Conservation (phyloP, 2,888 invertebrate species). For the Choristoneura rosaceana region DNA sequence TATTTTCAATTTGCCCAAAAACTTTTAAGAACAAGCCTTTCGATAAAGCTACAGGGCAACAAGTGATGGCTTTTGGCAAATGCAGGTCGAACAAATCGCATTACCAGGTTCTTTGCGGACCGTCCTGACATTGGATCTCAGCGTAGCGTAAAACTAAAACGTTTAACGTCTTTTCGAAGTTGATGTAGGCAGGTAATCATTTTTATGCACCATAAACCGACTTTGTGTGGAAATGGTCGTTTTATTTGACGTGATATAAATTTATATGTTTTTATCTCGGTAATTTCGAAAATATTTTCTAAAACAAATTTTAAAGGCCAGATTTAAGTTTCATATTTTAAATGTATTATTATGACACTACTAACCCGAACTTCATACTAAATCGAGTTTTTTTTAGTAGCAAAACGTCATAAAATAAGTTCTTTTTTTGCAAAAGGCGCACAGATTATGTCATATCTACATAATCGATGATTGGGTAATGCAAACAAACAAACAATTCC, state of each 20-base stretch:
- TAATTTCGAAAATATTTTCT: not conserved
- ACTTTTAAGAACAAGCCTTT: not conserved
- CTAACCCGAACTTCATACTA: no score
- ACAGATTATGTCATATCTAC: constrained; percentile 32
- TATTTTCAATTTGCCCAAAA: not conserved
- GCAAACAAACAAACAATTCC: constrained; percentile 27
- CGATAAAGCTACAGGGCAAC: constrained; percentile 23
- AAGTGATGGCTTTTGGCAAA: constrained; percentile 26
- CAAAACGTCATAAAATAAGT: no score
- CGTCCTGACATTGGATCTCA: constrained; percentile 3
- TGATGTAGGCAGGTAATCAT: not conserved
- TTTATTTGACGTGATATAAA: not conserved
- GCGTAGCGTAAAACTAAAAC: constrained; percentile 18
- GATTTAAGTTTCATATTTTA: not conserved
- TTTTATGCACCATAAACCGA: not conserved
- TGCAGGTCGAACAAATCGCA: constrained; percentile 20
- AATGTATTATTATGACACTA: not conserved
- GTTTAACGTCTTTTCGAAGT: constrained; percentile 14
- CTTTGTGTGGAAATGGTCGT: not conserved
- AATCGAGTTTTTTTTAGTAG: no score
- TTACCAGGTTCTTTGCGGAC: constrained; percentile 24
- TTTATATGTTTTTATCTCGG: not conserved
- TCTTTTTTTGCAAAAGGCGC: not conserved
- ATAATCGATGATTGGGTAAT: constrained; percentile 34
- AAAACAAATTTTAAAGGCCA: not conserved